Conservation (phyloP, 2,797 vertebrate genomes). For the Borostomias antarcticus region DNA sequence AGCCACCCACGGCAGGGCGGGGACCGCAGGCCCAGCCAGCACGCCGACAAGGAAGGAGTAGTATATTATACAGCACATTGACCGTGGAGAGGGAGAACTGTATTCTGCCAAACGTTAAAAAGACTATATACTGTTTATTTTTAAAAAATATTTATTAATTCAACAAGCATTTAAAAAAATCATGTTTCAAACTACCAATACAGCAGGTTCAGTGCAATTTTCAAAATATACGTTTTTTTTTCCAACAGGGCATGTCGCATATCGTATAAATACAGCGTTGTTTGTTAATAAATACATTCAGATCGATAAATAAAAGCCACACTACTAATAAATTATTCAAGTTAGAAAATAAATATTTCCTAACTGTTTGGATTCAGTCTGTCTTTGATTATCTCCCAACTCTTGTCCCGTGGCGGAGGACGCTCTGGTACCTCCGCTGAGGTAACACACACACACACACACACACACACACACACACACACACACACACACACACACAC, state of each 20-base stretch:
- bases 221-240: slow-evolving; percentile 73
- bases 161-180: slow-evolving; percentile 80
- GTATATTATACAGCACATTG: not conserved
- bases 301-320: slow-evolving; percentile 38
- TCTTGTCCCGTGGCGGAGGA: slow-evolving; percentile 66
- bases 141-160: slow-evolving; percentile 74
- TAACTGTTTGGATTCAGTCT: slow-evolving; percentile 48
- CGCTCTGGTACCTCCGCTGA: slow-evolving; percentile 60
- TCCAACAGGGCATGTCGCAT: slow-evolving; percentile 63
- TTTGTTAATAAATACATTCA: slow-evolving; percentile 58
- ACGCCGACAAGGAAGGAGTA: not conserved
- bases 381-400: slow-evolving; percentile 63
- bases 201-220: slow-evolving; percentile 78
- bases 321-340: slow-evolving; percentile 50
- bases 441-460: slow-evolving; percentile 61
- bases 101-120: not conserved
- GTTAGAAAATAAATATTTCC: slow-evolving; percentile 40
- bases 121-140: slow-evolving; percentile 32
- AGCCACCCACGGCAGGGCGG: not conserved
- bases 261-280: slow-evolving; percentile 54
- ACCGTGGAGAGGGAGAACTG: not conserved
- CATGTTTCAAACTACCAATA: slow-evolving; percentile 66
- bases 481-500: slow-evolving; percentile 54
- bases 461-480: slow-evolving; percentile 41
- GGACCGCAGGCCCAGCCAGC: not conserved